phyloP scores from a whole-genome alignment of 2,113 vertebrate genomes.

The Peucedramus taeniatus region DNA sequence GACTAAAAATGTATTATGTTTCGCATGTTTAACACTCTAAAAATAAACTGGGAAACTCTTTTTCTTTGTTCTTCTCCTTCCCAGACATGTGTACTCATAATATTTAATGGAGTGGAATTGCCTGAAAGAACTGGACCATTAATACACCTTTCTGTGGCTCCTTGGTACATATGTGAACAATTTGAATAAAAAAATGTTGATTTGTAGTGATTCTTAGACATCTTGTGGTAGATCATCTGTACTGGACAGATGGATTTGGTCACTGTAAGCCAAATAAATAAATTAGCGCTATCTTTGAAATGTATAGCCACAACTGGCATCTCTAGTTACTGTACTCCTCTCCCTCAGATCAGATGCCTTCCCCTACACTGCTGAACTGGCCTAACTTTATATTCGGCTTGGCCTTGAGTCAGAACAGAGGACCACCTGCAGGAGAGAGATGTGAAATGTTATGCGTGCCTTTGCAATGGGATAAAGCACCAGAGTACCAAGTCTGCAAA shows the following conservation, averaged over 20 bases:
- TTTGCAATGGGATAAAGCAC: slow-evolving; percentile 68
- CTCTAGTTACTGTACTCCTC: slow-evolving; percentile 29
- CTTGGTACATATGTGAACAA: slow-evolving; percentile 67
- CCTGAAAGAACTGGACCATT: slow-evolving; percentile 28
- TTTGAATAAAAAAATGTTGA: slow-evolving; percentile 33
- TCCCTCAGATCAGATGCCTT: slow-evolving; percentile 44
- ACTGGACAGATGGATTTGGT: slow-evolving; percentile 61
- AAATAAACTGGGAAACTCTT: slow-evolving; percentile 19
- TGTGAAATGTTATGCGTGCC: slow-evolving; percentile 64
- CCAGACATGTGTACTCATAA: slow-evolving; percentile 44
- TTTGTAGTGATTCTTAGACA: slow-evolving; percentile 12
- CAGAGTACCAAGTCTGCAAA: slow-evolving; percentile 65
- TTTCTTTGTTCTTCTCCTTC: neutral
- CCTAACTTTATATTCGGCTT: slow-evolving; percentile 48
- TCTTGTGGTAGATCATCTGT: slow-evolving; percentile 53
- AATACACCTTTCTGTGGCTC: slow-evolving; percentile 47
- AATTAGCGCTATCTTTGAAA: slow-evolving; percentile 69
- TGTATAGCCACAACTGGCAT: slow-evolving; percentile 64
- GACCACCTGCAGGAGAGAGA: slow-evolving; percentile 65
- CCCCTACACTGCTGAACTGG: slow-evolving; percentile 42
- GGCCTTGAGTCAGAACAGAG: slow-evolving; percentile 59
- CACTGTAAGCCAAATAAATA: slow-evolving; percentile 71
- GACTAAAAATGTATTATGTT: neutral
- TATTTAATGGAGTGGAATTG: slow-evolving; percentile 57
- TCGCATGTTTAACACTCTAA: neutral